A percentile compares a stretch with the other conserved stretches of the same genome.
Conservation (phyloP, 2,888 invertebrate species). For the Xestia ashworthii region DNA sequence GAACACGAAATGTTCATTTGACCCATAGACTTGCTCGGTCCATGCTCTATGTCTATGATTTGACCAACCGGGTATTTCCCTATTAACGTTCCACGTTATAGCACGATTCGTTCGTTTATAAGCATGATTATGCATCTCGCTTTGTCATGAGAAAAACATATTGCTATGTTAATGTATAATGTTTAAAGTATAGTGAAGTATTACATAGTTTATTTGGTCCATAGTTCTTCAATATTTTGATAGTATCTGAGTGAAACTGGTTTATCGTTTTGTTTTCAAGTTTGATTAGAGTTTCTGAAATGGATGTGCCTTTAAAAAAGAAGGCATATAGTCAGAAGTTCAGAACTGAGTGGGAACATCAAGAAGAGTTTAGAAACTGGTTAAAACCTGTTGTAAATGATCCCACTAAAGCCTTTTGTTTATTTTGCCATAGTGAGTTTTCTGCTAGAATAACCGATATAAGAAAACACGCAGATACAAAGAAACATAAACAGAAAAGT, state of each 20-base stretch:
- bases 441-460: conserved; percentile 6
- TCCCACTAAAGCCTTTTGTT: conserved; percentile 17
- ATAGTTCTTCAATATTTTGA: too few relatives aligned
- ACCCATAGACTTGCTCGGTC: too few relatives aligned
- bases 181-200: too few relatives aligned
- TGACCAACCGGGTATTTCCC: too few relatives aligned
- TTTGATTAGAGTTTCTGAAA: neutral
- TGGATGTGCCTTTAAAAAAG: neutral
- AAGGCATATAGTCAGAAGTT: neutral
- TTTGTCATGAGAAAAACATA: too few relatives aligned
- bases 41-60: too few relatives aligned
- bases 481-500: conserved; percentile 9
- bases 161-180: too few relatives aligned
- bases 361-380: conserved; percentile 9
- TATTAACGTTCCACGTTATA: too few relatives aligned
- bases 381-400: conserved; percentile 14
- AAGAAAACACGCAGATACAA: conserved; percentile 23
- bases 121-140: too few relatives aligned
- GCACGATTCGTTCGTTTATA: too few relatives aligned
- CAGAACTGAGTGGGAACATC: conserved; percentile 7
- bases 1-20: too few relatives aligned
- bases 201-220: too few relatives aligned
- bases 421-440: conserved; percentile 10
- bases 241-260: neutral
- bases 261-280: neutral